Base-by-base conservation (phyloP, 2,797 vertebrate genomes). In the Gymnoscopelus braueri region DNA sequence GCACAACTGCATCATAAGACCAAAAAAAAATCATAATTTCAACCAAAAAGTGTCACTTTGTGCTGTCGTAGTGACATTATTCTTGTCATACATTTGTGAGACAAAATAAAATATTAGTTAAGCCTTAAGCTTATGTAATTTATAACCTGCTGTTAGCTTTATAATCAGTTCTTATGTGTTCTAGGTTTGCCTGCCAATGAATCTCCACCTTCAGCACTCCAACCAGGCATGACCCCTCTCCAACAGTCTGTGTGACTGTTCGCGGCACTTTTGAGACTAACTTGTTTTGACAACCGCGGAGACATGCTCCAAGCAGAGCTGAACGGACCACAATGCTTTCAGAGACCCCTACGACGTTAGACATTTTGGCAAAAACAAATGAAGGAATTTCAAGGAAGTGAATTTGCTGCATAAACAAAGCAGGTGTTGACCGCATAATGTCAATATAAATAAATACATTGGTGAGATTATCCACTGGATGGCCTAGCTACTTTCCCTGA, bases 101-200 rank as follows among this genome's bases (percentile, higher is more conserved):
- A 6, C 32, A 35, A 35, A 35, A 35, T 35, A 5, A 35, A 35
- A 35, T 7, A 35, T 35, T 19, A 19, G 19, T 19, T 35, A 6
- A 35, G 32, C 32, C 32, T 35, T 19, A 19, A 19, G 19, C 19
- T 19, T 19, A 19, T 19, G 19, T 19, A 19, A 29, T 29, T 29
- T 29, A 29, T 3, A 29, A 29, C 39, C 39, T 8, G 39, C 39
- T 44, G 8, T 44, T 10, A 44, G 39, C 39, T 39, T 39, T 8
- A 44, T 44, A 9, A 39, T 39, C 35, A 44, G 39, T 44, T 44
- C 8, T 5, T 44, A 44, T 44, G 39, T 44, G 39, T 44, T 39
- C 2, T 39, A 67, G 73, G 70, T 81, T 83, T 82, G 81, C 86
- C 72, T 83, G 84, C 83, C 80, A 79, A 62, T 84, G 80, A 89